phyloP scores from a whole-genome alignment of 2,113 vertebrate genomes.

The Gymnogyps californianus region DNA sequence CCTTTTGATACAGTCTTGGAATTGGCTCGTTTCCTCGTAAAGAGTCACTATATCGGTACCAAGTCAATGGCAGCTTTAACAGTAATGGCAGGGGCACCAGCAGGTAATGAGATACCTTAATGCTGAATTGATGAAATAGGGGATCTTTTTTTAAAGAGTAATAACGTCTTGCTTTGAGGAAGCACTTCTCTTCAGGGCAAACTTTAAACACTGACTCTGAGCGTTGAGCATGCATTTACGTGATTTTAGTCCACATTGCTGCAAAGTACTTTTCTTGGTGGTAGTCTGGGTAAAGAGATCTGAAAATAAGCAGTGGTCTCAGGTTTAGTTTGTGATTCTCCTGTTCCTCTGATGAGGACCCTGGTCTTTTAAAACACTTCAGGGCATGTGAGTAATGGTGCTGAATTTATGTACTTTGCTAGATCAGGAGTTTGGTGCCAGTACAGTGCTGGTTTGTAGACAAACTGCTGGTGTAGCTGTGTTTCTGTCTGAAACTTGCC shows the following conservation, averaged over 20 bases:
- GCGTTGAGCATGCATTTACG: accelerated
- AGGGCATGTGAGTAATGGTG: neutral
- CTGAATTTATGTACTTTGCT: neutral
- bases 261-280: neutral
- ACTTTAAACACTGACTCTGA: neutral
- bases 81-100: constrained; percentile 88
- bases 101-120: constrained; percentile 76
- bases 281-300: neutral
- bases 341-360: neutral
- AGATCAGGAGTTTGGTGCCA: neutral
- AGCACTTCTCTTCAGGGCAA: neutral
- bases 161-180: neutral
- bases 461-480: neutral
- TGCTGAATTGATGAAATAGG: neutral
- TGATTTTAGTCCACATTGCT: neutral
- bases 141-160: neutral
- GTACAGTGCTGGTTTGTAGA: neutral
- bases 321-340: neutral
- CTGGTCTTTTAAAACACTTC: neutral
- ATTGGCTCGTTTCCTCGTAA: constrained; percentile 93
- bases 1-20: constrained; percentile 94
- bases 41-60: constrained; percentile 96
- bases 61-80: constrained; percentile 96
- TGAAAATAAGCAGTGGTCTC: neutral
- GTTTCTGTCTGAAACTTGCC: neutral